Evolutionary conservation across 2,888 invertebrate species (phyloP), one percentile per base, ranked within the genome.

Genomic region (Tolmerus cingulatus): DNA sequence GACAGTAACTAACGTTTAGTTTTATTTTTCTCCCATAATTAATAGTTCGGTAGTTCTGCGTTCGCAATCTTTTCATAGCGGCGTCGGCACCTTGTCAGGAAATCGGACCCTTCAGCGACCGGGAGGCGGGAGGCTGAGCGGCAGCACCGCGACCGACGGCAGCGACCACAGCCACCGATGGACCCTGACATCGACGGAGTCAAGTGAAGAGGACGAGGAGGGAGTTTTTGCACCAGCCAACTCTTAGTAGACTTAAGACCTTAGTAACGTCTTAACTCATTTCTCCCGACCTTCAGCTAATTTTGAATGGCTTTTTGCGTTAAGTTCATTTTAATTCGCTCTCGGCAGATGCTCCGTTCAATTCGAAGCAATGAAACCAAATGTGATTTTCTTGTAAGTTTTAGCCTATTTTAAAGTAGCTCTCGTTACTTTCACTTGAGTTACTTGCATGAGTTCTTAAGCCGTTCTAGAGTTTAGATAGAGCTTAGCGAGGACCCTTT

Each of bases 61-160:
- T 90, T 95, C 95, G 89, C 95, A 94, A 91, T 95, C 95, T 89
- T 95, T 95, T 92, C 94, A 95, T 91, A 94, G 94, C 88, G 90
- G 90, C 74, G 89, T 90, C 87, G 57, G 79, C 78, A 85, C 55
- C 40, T 74, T 79, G 86, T 40, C 87, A 85, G 79, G 78, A 30
- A 77, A 51, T 78, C 66, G 57, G 12, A 4, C 79, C 79, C 51
- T 55, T 16, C 51, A 74, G 4, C 74, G 74, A 46, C 5, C 85
- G 12, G 85, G 85, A 46, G 55, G 84, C 40, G 74, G 85, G 34
- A 74, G 74, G 66, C 51, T 74, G 76, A 66, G 19, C 43, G 86
- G 51, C 30, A 84, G 82, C 78, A 86, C 57, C 16, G 79, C 55
- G 19, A 88, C 77, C 14, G 57, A 86, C 57, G 43, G 55, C 8